Conservation (phyloP, 2,113 vertebrate species). For the Anhinga anhinga region DNA sequence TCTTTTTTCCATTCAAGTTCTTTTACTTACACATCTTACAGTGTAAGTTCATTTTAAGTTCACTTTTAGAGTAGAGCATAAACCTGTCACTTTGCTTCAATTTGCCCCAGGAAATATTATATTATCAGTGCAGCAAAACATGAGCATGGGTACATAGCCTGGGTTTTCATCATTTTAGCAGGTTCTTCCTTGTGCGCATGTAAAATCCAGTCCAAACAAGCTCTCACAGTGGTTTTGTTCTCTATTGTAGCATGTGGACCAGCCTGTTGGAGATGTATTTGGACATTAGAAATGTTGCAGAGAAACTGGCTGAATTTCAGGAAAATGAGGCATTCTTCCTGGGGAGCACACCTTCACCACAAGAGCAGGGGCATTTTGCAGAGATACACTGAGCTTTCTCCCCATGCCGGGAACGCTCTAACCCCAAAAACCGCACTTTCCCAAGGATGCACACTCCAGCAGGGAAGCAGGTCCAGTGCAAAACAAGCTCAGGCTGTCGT, state of each 20-base stretch:
- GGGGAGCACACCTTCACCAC: background rate
- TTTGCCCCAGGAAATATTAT: background rate
- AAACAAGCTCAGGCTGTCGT: background rate
- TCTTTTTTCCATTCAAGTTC: background rate
- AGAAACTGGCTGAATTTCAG: background rate
- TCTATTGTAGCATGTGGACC: background rate
- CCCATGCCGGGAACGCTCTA: background rate
- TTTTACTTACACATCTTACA: background rate
- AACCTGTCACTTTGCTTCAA: background rate
- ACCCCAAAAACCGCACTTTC: background rate
- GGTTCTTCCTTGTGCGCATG: background rate
- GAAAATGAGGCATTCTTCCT: background rate
- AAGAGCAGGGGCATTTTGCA: background rate
- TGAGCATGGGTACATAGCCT: rapidly evolving
- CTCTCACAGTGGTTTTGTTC: background rate
- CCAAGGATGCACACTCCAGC: background rate
- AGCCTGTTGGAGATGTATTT: background rate
- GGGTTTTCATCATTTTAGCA: background rate
- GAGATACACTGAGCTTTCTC: background rate
- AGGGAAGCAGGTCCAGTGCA: background rate
- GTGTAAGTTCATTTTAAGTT: background rate
- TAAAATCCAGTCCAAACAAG: background rate
- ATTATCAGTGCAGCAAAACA: background rate
- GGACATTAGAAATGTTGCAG: background rate
- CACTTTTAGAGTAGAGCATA: background rate